Evolutionary conservation across 2,797 vertebrate genomes (phyloP).

Genomic region (Coranthus polyacanthus): DNA sequence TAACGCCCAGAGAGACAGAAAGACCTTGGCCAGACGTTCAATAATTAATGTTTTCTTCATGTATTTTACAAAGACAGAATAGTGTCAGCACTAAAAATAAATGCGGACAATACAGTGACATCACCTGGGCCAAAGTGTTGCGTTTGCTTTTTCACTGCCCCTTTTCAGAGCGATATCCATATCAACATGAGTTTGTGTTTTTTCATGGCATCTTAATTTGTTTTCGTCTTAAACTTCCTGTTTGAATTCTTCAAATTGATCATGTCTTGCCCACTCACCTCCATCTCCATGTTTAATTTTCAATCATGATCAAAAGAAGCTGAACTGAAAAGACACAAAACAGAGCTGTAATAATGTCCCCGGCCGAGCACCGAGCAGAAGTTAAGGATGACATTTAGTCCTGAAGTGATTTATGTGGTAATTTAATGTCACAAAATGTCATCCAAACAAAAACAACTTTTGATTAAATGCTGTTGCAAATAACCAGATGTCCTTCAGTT

Average conservation of each 20-base stretch:
- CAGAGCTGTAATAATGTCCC: too few species aligned
- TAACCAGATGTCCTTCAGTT: not conserved
- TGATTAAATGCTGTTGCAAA: too few species aligned
- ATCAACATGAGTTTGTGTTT: not conserved
- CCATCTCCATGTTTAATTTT: too few species aligned
- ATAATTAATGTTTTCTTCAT: slow-evolving; percentile 51
- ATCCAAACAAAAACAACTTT: slow-evolving; percentile 18
- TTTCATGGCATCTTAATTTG: not conserved
- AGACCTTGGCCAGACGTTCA: slow-evolving; percentile 47
- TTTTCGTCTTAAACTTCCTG: slow-evolving; percentile 5
- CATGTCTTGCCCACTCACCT: too few species aligned
- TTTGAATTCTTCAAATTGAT: too few species aligned
- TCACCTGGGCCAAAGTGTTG: too few species aligned
- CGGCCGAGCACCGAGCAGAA: too few species aligned
- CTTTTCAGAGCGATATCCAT: not conserved
- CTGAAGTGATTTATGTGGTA: slow-evolving; percentile 29
- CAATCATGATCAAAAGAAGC: too few species aligned
- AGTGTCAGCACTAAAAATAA: not conserved
- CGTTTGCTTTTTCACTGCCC: not conserved
- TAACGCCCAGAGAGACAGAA: slow-evolving; percentile 49
- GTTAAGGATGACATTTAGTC: too few species aligned
- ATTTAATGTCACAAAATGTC: slow-evolving; percentile 43
- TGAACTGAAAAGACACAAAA: too few species aligned
- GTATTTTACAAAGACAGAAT: not conserved
- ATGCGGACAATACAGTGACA: not conserved